Base-by-base conservation (phyloP, 1,140 invertebrate genomes). In the Drosophila repletoides region DNA sequence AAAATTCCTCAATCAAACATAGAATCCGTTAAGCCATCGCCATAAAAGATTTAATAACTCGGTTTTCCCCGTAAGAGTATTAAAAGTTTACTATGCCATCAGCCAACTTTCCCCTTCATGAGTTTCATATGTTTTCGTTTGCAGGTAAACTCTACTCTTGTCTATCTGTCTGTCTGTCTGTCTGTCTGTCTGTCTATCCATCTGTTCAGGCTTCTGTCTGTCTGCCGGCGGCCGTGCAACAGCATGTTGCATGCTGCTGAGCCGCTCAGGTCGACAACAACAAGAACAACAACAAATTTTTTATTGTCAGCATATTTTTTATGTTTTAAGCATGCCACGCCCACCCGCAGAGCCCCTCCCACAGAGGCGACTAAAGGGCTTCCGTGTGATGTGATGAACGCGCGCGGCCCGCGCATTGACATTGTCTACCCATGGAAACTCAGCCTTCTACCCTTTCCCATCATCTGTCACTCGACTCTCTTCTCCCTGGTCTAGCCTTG, bases 221-320 rank as follows among this genome's bases (percentile, higher is more conserved):
- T 38, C 60, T 58, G 46, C 68, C 72, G 68, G 40, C 67, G 51
- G 56, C 64, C 66, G 49, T 76, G 67, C 79, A 84, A 86, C 79
- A 86, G 80, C 80, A 86, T 86, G 75, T 86, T 86, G 80, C 80
- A 86, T 86, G 80, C 76, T 69, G 61, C 59, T 80, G 71, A 86
- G 71, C 75, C 60, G 71, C 80, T 80, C 71, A 75, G 68, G 31
- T n/a, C n/a, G n/a, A n/a, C n/a, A n/a, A n/a, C n/a, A n/a, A n/a
- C n/a, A n/a, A n/a, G n/a, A n/a, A n/a, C 58, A 58, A 72, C 63
- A 68, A 59, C 80, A 84, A 86, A 80, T 72, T 84, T n/a, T 83
- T 86, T 86, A 86, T 86, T 86, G 75, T 86, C 80, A 86, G 80
- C 80, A 86, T 86, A 80, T 80, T 83, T 83, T 71, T 71, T 84